Conservation (phyloP, 2,113 vertebrate genomes). For the Cebidichthys violaceus region DNA sequence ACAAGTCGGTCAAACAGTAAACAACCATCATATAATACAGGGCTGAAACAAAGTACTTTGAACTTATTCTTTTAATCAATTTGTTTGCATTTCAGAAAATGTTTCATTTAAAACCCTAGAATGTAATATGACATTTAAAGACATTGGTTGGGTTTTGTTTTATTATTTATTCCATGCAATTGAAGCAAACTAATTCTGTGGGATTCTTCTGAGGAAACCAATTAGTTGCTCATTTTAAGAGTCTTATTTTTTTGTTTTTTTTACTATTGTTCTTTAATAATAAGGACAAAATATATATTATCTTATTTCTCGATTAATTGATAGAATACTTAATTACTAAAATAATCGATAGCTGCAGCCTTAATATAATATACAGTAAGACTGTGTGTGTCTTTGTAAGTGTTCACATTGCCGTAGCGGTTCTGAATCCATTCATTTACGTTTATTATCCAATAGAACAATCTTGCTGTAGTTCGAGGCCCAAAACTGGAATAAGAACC, state of each 20-base stretch:
- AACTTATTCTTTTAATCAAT: no score
- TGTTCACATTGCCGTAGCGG: no score
- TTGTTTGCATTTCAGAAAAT: no score
- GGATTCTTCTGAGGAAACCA: neutral
- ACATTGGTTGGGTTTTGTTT: neutral
- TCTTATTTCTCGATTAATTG: neutral
- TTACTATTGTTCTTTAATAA: neutral
- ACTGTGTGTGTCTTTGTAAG: no score
- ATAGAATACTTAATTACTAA: neutral
- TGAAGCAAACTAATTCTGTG: neutral
- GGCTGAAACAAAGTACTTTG: no score
- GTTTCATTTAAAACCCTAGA: neutral
- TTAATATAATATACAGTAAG: no score
- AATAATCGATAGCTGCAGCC: no score
- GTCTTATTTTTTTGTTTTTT: neutral
- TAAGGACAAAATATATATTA: neutral
- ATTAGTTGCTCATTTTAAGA: neutral
- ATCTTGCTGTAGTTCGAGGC: neutral
- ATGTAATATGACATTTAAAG: neutral
- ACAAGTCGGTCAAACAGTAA: neutral
- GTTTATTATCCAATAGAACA: neutral
- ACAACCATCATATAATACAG: neutral
- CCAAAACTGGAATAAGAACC: neutral
- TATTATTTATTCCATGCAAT: neutral
- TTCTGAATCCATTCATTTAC: no score